These are phyloP conservation scores for Chaunax sp. DNA, from an alignment of 2,797 vertebrate species.

Conservation along the genomic window DNA sequence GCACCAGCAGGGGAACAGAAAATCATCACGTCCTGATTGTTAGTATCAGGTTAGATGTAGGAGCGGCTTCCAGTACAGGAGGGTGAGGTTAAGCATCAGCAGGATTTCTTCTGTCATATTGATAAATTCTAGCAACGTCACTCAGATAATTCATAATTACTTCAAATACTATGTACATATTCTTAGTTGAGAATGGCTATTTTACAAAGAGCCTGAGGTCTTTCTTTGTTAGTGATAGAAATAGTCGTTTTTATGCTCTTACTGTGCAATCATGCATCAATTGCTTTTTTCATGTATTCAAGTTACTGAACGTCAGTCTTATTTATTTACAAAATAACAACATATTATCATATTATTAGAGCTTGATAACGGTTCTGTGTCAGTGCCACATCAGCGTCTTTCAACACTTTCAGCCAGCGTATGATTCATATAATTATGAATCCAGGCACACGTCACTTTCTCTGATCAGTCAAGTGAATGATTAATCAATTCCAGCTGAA, in stretches of 20 bases:
- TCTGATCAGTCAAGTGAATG: neutral
- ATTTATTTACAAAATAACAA: constrained; percentile 22
- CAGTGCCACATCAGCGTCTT: neutral
- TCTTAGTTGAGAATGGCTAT: constrained; percentile 23
- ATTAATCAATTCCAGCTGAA: neutral
- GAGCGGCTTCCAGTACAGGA: neutral
- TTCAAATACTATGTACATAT: constrained; percentile 55
- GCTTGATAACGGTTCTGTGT: neutral
- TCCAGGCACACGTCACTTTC: neutral
- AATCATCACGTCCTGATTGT: no score
- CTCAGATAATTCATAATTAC: constrained; percentile 25
- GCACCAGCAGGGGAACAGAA: neutral
- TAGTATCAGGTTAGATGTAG: no score
- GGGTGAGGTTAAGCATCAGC: neutral
- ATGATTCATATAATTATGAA: constrained; percentile 21
- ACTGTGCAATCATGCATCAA: constrained; percentile 33
- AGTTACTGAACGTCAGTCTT: constrained; percentile 22
- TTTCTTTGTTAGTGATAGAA: constrained; percentile 45
- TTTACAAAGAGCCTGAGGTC: constrained; percentile 58
- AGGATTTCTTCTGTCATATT: neutral
- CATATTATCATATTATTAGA: neutral
- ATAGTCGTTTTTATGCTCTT: constrained; percentile 34
- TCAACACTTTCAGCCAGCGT: neutral
- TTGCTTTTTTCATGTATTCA: constrained; percentile 51
- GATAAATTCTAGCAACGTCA: constrained; percentile 19